A percentile compares a stretch with the other conserved stretches of the same genome.
phyloP scores from a whole-genome alignment of 1,140 invertebrate species.

The Danaus plexippus region DNA sequence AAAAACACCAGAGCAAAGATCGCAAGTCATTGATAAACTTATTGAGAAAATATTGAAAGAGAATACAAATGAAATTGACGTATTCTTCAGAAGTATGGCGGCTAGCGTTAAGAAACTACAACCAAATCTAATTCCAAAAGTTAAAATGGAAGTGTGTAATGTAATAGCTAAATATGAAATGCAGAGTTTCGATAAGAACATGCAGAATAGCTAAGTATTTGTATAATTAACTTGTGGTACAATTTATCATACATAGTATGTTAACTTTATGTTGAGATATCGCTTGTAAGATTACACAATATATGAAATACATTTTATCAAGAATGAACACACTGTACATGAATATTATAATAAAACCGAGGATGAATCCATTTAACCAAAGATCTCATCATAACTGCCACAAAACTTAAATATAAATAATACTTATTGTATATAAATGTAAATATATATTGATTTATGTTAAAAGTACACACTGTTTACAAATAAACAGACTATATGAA shows the following conservation, averaged over 20 bases:
- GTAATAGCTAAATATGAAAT: slow-evolving; percentile 68
- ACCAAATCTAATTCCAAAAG: slow-evolving; percentile 63
- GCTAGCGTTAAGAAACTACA: slow-evolving; percentile 65
- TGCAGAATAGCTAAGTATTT: slow-evolving; percentile 17
- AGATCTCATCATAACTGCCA: too few species aligned
- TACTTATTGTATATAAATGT: too few species aligned
- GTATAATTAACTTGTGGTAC: slow-evolving; percentile 6
- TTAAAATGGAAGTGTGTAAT: slow-evolving; percentile 68
- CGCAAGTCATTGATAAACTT: slow-evolving; percentile 54
- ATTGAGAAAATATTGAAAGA: slow-evolving; percentile 62
- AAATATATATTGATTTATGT: too few species aligned
- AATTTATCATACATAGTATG: slow-evolving; percentile 13
- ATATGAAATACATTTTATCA: too few species aligned
- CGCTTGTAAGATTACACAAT: too few species aligned
- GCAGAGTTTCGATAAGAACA: slow-evolving; percentile 58
- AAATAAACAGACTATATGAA: too few species aligned
- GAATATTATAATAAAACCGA: too few species aligned
- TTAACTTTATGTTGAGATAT: not conserved
- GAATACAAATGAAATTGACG: slow-evolving; percentile 63
- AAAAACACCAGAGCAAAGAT: slow-evolving; percentile 48
- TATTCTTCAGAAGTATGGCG: slow-evolving; percentile 66
- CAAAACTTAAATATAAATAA: too few species aligned
- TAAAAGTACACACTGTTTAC: too few species aligned
- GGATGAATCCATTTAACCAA: too few species aligned
- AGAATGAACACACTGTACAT: too few species aligned